Percentiles rank a stretch among this genome's conserved stretches.
phyloP scores from a whole-genome alignment of 2,888 invertebrate genomes.

The Synanthedon myopaeformis region DNA sequence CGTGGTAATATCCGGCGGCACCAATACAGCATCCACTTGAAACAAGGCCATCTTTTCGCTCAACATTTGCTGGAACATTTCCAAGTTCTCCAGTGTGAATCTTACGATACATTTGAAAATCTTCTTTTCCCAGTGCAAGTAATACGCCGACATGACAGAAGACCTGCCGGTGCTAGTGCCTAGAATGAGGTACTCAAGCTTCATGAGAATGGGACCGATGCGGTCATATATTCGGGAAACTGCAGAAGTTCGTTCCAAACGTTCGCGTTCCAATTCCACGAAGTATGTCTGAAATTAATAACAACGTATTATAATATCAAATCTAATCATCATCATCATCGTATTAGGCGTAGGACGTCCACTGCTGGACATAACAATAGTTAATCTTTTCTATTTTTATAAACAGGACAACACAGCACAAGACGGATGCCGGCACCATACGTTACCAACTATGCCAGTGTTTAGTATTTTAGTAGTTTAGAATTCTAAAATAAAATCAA shows the following conservation, averaged over 20 bases:
- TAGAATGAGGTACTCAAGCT: slow-evolving; percentile 86
- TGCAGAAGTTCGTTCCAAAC: slow-evolving; percentile 75
- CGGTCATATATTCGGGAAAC: slow-evolving; percentile 82
- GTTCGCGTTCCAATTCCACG: slow-evolving; percentile 74
- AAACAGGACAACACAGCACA: no score
- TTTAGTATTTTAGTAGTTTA: no score
- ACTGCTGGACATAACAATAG: no score
- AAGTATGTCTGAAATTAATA: slow-evolving; percentile 74
- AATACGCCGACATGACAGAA: slow-evolving; percentile 80
- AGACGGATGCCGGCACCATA: no score
- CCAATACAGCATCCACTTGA: slow-evolving; percentile 81
- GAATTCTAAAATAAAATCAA: no score
- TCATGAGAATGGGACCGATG: slow-evolving; percentile 84
- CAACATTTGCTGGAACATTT: slow-evolving; percentile 73
- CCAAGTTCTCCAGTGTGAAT: slow-evolving; percentile 78
- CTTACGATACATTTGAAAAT: slow-evolving; percentile 71
- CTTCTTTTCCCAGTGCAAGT: slow-evolving; percentile 84
- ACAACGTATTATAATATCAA: neutral
- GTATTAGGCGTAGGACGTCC: no score
- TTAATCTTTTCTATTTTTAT: no score
- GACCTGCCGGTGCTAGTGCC: slow-evolving; percentile 83
- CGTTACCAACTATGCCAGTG: no score
- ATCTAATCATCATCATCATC: no score
- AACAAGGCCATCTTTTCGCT: slow-evolving; percentile 74
- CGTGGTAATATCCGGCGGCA: slow-evolving; percentile 80